Conservation (phyloP, 2,797 vertebrate genomes). For the Pantherophis alleghaniensis region DNA sequence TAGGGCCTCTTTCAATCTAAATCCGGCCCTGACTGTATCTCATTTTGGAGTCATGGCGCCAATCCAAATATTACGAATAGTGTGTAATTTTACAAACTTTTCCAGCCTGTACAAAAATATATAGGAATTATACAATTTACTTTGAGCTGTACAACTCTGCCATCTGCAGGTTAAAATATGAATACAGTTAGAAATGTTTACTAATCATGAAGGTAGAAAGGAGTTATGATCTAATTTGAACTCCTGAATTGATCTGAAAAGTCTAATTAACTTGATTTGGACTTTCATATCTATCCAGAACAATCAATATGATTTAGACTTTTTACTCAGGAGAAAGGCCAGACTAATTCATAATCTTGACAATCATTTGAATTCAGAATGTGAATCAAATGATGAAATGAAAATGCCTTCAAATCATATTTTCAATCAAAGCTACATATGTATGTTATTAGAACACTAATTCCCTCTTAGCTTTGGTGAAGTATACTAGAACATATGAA, state of each 20-base stretch:
- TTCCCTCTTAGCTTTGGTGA: neutral
- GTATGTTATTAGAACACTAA: neutral
- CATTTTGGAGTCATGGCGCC: neutral
- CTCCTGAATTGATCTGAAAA: neutral
- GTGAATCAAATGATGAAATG: neutral
- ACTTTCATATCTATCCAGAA: neutral
- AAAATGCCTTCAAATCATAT: neutral
- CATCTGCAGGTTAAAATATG: constrained; percentile 55
- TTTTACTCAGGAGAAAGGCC: neutral
- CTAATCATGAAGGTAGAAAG: neutral
- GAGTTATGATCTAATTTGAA: neutral
- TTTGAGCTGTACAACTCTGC: constrained; percentile 40
- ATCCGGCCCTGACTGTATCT: neutral
- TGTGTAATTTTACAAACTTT: neutral
- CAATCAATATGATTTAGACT: neutral
- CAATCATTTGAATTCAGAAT: neutral
- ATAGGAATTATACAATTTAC: neutral
- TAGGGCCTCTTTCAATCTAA: too few species aligned
- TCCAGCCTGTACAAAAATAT: neutral
- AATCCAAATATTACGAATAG: neutral
- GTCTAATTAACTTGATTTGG: neutral
- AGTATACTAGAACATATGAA: neutral
- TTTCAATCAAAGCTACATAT: neutral
- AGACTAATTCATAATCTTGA: neutral
- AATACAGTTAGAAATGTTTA: neutral